Percentiles rank a stretch among this genome's conserved stretches.
These are phyloP conservation scores for Lanistes nyassanus DNA, from an alignment of 1,140 invertebrate species.

Conservation along the genomic window DNA sequence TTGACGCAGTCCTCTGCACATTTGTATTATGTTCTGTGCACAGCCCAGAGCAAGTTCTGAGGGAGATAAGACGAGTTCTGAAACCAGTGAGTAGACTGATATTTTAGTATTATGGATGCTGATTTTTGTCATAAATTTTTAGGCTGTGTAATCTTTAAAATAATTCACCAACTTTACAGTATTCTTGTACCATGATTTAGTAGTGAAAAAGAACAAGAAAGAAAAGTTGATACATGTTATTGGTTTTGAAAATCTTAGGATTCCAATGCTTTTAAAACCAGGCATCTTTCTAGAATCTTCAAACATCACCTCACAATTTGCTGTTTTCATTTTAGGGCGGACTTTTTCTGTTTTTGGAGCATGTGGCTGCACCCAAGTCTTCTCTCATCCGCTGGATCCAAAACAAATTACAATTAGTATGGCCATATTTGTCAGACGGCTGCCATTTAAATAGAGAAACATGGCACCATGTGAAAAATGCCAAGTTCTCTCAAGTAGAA, in stretches of 20 bases:
- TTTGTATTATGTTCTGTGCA: conserved; percentile 58
- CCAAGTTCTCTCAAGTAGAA: background rate
- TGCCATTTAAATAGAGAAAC: conserved; percentile 4
- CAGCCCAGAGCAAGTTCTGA: conserved; percentile 43
- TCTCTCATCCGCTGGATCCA: background rate
- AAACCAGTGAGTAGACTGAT: conserved; percentile 48
- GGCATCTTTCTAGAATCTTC: background rate
- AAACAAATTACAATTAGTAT: background rate
- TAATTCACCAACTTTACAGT: background rate
- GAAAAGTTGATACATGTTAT: no score
- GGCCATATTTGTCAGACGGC: conserved; percentile 3
- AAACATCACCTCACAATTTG: background rate
- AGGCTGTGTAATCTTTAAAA: background rate
- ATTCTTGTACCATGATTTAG: no score
- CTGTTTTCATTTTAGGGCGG: conserved; percentile 3
- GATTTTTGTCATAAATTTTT: background rate
- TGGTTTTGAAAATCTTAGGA: no score
- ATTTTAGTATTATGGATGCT: no score
- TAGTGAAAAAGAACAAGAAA: no score
- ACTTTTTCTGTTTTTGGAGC: conserved; percentile 14
- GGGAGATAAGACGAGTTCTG: conserved; percentile 60
- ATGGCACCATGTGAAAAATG: background rate
- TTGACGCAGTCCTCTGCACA: conserved; percentile 62
- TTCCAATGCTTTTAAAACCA: no score
- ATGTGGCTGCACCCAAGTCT: conserved; percentile 10